Base-by-base conservation (phyloP, 2,113 vertebrate species). In the Gymnogyps californianus region DNA sequence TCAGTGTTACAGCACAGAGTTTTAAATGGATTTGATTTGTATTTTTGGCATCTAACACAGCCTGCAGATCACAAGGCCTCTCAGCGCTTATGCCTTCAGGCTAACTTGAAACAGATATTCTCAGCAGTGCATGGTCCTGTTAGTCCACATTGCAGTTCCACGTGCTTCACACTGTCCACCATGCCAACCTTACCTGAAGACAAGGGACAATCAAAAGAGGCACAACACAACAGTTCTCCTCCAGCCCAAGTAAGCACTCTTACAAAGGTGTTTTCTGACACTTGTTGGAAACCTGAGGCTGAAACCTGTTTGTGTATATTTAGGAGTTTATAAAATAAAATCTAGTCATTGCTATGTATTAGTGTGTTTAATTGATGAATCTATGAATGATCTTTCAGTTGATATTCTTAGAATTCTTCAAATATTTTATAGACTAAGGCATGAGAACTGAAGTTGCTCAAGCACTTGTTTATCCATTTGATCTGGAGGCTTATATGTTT, bases 101-200 rank as follows among this genome's bases (percentile, higher is more conserved):
- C 96, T 97, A 95, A 97, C 95, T 93, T 88, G 96, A 95, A 91
- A 75, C 77, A 92, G 96, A 89, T 82, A 77, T 87, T 96, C 58
- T 29, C 92, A 94, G 89, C 91, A 80, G 95, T 93, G 91, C 95
- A 88, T 96, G 96, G 83, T 97, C 86, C 94, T 84, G 52, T 91
- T 79, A 95, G 81, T 91, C 93, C 70, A 42, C 85, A 77, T 12
- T 94, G 82, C 91, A 93, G 78, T 89, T 92, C 93, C 92, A 67
- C 89, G 89, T 88, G 87, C 78, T 98, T 95, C 95, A 96, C 24
- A 15, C 97, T 92, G 91, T 97, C 98, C 84, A 67, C 95, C 96
- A 99, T 99, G 99, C 99, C 99, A 98, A 99, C 99, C 54, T 96
- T 99, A 94, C 99, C 99, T 8, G 99, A 99, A 97, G 99, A 99